These are phyloP conservation scores for Decapterus maruadsi DNA, from an alignment of 2,797 vertebrate genomes.

Conservation along the genomic window DNA sequence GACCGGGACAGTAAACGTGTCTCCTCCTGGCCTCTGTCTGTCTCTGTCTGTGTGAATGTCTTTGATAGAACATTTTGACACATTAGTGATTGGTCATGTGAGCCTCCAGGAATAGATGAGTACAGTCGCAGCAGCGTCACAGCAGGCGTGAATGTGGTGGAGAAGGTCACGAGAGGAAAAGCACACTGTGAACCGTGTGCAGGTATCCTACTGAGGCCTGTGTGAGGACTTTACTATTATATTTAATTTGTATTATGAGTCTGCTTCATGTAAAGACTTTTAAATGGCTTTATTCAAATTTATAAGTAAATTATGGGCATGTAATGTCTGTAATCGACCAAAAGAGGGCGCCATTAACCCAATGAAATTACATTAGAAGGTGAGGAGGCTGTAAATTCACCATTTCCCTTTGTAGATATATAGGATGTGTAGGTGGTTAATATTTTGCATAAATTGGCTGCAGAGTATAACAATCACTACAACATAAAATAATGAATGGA, in stretches of 20 bases:
- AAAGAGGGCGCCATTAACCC: conserved; percentile 50
- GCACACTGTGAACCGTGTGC: neutral
- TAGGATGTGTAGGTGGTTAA: neutral
- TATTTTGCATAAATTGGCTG: neutral
- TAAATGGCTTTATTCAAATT: no score
- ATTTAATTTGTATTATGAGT: no score
- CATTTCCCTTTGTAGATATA: neutral
- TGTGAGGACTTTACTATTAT: no score
- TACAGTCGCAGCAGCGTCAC: conserved; percentile 20
- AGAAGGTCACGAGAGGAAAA: conserved; percentile 33
- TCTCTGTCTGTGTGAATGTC: neutral
- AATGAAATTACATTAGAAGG: neutral
- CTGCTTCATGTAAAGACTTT: no score
- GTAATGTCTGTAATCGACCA: conserved; percentile 4
- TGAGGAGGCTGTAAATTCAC: neutral
- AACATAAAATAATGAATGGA: neutral
- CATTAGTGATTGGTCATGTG: conserved; percentile 35
- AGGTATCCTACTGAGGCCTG: no score
- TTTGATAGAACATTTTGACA: conserved; percentile 19
- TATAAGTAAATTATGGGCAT: neutral
- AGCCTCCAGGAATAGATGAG: conserved; percentile 57
- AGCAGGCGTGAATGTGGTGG: conserved; percentile 16
- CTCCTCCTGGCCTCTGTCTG: neutral
- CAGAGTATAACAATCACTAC: neutral
- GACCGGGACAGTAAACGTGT: neutral